Evolutionary conservation across 2,888 invertebrate genomes (phyloP).

Genomic region (Graphium colonna): DNA sequence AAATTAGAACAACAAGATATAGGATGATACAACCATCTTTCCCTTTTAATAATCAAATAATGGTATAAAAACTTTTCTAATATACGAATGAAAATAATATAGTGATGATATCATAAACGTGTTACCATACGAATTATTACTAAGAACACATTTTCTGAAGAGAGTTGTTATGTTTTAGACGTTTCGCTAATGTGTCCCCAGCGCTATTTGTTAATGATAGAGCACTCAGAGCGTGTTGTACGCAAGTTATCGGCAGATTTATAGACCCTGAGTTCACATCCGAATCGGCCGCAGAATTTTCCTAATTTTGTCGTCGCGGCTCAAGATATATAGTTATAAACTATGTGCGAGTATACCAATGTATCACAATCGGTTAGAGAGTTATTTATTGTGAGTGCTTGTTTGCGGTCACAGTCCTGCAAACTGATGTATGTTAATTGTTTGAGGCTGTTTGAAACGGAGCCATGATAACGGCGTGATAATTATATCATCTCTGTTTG

Average conservation of each 20-base stretch:
- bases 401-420: background rate
- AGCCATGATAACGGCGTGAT: background rate
- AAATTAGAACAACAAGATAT: too few species aligned
- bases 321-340: background rate
- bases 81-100: too few species aligned
- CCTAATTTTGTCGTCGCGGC: background rate
- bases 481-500: too few species aligned
- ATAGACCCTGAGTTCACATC: conserved; percentile 14
- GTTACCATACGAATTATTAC: too few species aligned
- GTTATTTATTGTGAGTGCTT: background rate
- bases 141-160: too few species aligned
- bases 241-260: conserved; percentile 14
- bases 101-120: too few species aligned
- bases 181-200: too few species aligned
- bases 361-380: too few species aligned
- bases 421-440: background rate
- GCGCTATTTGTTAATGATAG: conserved; percentile 13
- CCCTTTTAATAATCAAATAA: too few species aligned
- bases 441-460: background rate
- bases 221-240: background rate
- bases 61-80: too few species aligned
- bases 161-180: too few species aligned
- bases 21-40: too few species aligned
- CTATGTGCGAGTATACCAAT: background rate
- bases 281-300: conserved; percentile 6